Base-by-base conservation (phyloP, 30 jellyfish, hydroid and myxozoan genomes). In the Hydra vulgaris region DNA sequence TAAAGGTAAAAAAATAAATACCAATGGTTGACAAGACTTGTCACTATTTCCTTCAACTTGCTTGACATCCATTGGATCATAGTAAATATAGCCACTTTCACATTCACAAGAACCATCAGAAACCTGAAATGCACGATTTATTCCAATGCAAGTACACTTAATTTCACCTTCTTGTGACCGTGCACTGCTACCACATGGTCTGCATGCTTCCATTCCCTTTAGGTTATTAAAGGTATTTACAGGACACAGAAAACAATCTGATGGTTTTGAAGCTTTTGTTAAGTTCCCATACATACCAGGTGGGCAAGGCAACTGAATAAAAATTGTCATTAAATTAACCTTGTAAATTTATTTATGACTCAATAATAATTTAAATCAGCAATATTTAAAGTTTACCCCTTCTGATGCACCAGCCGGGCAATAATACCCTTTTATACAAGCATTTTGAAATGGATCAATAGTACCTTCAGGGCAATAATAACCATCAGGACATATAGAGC, bases 131-230 rank as follows among this genome's bases (percentile, higher is more conserved):
- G 89, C 89, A 18, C 99, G 89, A 71, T 86, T 77, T 82, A 83
- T 66, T 17, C 99, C 99, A 17, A 85, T 81, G 68, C 99, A 94
- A 21, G 74, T 40, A 70, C 99, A 94, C 66, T 74, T 78, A 21
- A 87, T 61, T 27, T 89, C 81, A 26, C 96, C 95, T 15, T 70
- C 24, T 4, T 74, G 53, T 7, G 99, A 92, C 1, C 22, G 21
- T 0, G 99, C 99, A 78, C 99, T 94, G 88, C 99, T 94, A 22
- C 99, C 99, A 76, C 99, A 94, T 0, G 95, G 99, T 15, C 95
- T 87, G 54, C 99, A 94, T 1, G 96, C 96, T 22, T 55, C 81
- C 86, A 78, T 85, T 12, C 99, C 99, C 22, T 79, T 77, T 53
- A 71, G 17, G 71, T 85, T 73, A 76, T 82, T 94, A 81, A 84